A percentile compares a stretch with the other conserved stretches of the same genome.
These are phyloP conservation scores for Vireo griseus DNA, from an alignment of 2,797 vertebrate species.

Conservation along the genomic window DNA sequence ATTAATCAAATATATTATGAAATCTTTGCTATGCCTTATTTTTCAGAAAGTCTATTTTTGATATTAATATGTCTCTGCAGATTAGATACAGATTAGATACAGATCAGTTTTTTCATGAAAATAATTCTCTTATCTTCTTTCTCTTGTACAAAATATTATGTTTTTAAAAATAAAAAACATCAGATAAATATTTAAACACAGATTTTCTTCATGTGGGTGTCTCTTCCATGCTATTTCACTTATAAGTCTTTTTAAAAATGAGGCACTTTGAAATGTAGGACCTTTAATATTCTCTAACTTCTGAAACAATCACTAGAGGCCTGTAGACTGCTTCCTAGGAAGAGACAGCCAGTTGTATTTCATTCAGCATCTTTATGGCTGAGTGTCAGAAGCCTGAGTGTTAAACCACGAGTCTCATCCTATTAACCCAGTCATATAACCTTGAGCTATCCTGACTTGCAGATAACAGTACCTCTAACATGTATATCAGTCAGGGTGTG, in stretches of 20 bases:
- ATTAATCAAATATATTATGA: slow-evolving; percentile 63
- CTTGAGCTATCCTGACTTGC: slow-evolving; percentile 63
- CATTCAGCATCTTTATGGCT: slow-evolving; percentile 60
- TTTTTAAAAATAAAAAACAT: slow-evolving; percentile 53
- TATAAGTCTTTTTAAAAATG: slow-evolving; percentile 42
- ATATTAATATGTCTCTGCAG: slow-evolving; percentile 51
- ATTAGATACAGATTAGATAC: slow-evolving; percentile 31
- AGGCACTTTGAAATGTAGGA: slow-evolving; percentile 29
- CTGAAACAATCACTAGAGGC: slow-evolving; percentile 58
- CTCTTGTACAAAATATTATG: slow-evolving; percentile 25
- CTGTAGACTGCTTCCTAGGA: slow-evolving; percentile 32
- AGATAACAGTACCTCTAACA: slow-evolving; percentile 18
- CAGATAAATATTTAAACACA: slow-evolving; percentile 61
- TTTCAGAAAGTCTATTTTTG: slow-evolving; percentile 44
- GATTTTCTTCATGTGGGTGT: slow-evolving; percentile 36
- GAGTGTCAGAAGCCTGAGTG: slow-evolving; percentile 56
- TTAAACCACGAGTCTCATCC: slow-evolving; percentile 64
- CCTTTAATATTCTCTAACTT: slow-evolving; percentile 57
- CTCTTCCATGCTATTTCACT: slow-evolving; percentile 22
- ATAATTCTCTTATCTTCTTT: slow-evolving; percentile 50
- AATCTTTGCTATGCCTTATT: slow-evolving; percentile 41
- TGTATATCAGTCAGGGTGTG: slow-evolving; percentile 7
- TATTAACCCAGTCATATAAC: slow-evolving; percentile 69
- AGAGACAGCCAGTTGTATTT: slow-evolving; percentile 60
- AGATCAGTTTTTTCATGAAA: slow-evolving; percentile 54